phyloP scores from a whole-genome alignment of 2,113 vertebrate genomes.

The human (Homo sapiens) region GRCh38 chr6:98962001-98962500 shows the following conservation, averaged over 20 bases:
- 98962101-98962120: background rate
- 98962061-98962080: background rate
- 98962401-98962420: background rate
- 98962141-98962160: background rate
- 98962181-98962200: background rate
- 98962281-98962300: background rate
- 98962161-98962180: background rate
- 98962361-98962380: background rate
- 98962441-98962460: background rate
- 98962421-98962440: background rate
- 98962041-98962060: background rate
- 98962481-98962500: background rate
- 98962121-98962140: background rate
- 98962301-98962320: background rate
- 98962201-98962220: background rate
- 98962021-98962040: background rate
- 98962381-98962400: background rate
- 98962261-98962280: slow-evolving; percentile 1
- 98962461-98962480: background rate
- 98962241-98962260: background rate
- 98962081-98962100: background rate
- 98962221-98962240: slow-evolving; percentile 13
- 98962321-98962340: background rate
- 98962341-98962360: background rate
- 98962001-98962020: background rate